Evolutionary conservation across 1,140 invertebrate species (phyloP), one percentile per base, ranked within the genome.

Genomic region (Trissolcus basalis): DNA sequence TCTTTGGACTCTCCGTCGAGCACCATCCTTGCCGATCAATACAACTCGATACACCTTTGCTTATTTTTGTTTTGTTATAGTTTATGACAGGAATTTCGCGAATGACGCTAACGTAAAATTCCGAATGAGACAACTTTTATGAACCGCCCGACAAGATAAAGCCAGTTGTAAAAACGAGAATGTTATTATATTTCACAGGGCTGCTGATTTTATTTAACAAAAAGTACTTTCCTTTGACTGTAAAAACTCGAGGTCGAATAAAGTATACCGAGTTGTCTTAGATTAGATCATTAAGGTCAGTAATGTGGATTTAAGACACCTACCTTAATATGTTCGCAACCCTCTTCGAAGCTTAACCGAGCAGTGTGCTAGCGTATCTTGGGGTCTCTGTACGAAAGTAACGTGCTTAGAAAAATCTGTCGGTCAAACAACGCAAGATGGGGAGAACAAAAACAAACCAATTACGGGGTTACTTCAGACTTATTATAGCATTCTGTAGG

Each of bases 31-130:
- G 2, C 2, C 58, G 59, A 75, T 75, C 72, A 64, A 75, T 75
- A 75, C 59, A 41, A 65, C 47, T 70, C 65, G 50, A 69, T 76
- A 75, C 63, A 56, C 43, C 63, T 56, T 60, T 44, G 54, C 56
- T 74, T 63, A 61, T 74, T 61, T 65, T 13, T 11, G 32, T 33
- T 50, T 50, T 1, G 2, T 11, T 9, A 39, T n/a, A 39, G 1
- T 39, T n/a, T 11, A 39, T 11, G 36, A 39, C n/a, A 9, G 1
- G 36, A 39, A 39, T 39, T 11, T 27, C 19, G 6, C 19, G 19
- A 27, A 27, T 27, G 19, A 27, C 6, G 19, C 19, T 27, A 27
- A 27, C 19, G 19, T 27, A 1, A n/a, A n/a, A n/a, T n/a, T 1
- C 19, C 19, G 19, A 27, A 27, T 27, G 19, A 27, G 19, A 1